Conservation (phyloP, 2,888 invertebrate species). For the Euplexia lucipara region DNA sequence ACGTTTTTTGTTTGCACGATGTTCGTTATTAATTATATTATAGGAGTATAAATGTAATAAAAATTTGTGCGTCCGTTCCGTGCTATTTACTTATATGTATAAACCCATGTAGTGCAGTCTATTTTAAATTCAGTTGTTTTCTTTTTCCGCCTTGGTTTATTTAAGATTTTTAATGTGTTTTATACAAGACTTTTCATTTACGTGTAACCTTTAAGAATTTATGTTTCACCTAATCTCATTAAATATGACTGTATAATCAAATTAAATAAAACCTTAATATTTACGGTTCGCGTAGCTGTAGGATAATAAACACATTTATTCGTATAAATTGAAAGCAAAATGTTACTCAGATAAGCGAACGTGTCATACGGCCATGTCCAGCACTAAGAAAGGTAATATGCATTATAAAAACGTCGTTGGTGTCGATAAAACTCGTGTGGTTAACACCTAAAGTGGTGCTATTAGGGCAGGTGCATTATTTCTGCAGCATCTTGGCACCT, state of each 20-base stretch:
- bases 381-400: slow-evolving; percentile 40
- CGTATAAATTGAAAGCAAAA: slow-evolving; percentile 15
- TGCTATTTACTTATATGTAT: not conserved
- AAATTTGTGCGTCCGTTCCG: not conserved
- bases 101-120: too few relatives aligned
- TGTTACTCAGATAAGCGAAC: slow-evolving; percentile 22
- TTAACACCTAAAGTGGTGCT: slow-evolving; percentile 50
- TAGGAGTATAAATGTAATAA: not conserved
- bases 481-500: slow-evolving; percentile 60
- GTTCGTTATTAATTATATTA: slow-evolving; percentile 10
- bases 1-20: slow-evolving; percentile 32
- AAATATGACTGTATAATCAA: not conserved
- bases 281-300: not conserved
- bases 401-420: slow-evolving; percentile 52
- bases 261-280: not conserved
- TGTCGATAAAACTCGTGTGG: slow-evolving; percentile 59
- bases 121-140: too few relatives aligned
- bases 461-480: slow-evolving; percentile 58
- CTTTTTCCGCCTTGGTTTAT: too few relatives aligned
- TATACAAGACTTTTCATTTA: too few relatives aligned
- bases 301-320: slow-evolving; percentile 1
- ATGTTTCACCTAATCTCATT: not conserved
- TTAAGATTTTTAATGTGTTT: too few relatives aligned
- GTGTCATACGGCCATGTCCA: slow-evolving; percentile 19
- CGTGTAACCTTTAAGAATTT: too few relatives aligned